Percentiles rank a stretch among this genome's conserved stretches.
These are phyloP conservation scores for Tortricodes alternella DNA, from an alignment of 2,888 invertebrate genomes.

Conservation along the genomic window DNA sequence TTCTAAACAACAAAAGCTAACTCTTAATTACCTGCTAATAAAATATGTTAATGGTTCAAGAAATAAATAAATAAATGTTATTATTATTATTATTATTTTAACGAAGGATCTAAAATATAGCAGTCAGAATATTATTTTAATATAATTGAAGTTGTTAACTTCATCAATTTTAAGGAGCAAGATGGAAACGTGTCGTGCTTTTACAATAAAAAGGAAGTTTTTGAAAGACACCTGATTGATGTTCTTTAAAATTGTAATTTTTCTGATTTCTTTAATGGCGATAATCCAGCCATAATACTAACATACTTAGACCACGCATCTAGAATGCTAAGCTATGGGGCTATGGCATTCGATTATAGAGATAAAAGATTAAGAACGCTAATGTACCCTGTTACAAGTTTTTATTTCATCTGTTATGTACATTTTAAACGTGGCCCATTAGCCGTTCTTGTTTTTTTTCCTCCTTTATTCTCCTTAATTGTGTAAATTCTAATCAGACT, in stretches of 20 bases:
- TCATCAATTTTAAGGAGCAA: constrained; percentile 2
- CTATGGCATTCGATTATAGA: too few relatives aligned
- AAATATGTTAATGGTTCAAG: neutral
- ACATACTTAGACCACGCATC: too few relatives aligned
- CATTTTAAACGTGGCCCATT: too few relatives aligned
- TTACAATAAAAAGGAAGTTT: neutral
- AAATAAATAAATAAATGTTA: neutral
- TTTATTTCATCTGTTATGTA: too few relatives aligned
- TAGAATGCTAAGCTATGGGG: too few relatives aligned
- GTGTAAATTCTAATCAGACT: too few relatives aligned
- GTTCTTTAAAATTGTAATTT: neutral
- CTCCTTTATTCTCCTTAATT: too few relatives aligned
- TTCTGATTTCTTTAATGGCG: too few relatives aligned
- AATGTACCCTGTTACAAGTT: too few relatives aligned
- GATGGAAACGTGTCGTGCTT: neutral
- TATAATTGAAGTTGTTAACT: neutral
- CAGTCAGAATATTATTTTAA: neutral
- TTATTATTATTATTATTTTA: neutral
- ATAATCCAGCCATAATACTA: too few relatives aligned
- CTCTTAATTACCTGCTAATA: neutral
- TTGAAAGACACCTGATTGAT: neutral
- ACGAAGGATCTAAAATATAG: neutral
- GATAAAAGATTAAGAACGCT: too few relatives aligned
- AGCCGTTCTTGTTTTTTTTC: too few relatives aligned
- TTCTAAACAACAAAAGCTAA: neutral